These are phyloP conservation scores for Actinemys pallida DNA, from an alignment of 2,113 vertebrate genomes.

Conservation along the genomic window DNA sequence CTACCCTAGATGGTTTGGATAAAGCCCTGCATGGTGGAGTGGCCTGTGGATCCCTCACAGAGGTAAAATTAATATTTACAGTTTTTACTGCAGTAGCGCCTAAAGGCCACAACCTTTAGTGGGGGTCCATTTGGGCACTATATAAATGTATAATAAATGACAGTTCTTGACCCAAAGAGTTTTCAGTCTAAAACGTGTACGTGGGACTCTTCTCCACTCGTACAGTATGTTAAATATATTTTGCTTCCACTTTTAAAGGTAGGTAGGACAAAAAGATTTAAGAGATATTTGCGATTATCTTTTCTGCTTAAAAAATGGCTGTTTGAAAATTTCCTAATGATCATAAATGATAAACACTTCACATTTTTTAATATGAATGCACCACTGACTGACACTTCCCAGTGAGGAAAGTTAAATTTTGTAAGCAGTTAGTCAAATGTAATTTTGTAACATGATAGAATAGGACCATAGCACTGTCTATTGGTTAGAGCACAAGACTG, in stretches of 20 bases:
- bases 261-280: neutral
- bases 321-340: neutral
- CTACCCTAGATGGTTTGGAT: slow-evolving; percentile 79
- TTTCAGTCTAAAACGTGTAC: neutral
- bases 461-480: neutral
- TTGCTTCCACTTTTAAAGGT: neutral
- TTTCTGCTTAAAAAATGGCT: neutral
- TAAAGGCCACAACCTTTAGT: neutral
- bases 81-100: neutral
- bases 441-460: neutral
- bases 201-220: neutral
- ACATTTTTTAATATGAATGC: neutral
- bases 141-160: neutral
- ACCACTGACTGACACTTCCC: neutral
- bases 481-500: neutral
- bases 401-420: neutral
- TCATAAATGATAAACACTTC: neutral
- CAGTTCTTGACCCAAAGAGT: neutral
- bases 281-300: neutral
- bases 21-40: slow-evolving; percentile 82
- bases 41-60: slow-evolving; percentile 85
- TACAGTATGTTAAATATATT: neutral
- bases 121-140: neutral
- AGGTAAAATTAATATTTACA: slow-evolving; percentile 73
- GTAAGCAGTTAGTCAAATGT: neutral